Evolutionary conservation across 2,888 invertebrate genomes (phyloP).

Genomic region (Bombyx huttoni): DNA sequence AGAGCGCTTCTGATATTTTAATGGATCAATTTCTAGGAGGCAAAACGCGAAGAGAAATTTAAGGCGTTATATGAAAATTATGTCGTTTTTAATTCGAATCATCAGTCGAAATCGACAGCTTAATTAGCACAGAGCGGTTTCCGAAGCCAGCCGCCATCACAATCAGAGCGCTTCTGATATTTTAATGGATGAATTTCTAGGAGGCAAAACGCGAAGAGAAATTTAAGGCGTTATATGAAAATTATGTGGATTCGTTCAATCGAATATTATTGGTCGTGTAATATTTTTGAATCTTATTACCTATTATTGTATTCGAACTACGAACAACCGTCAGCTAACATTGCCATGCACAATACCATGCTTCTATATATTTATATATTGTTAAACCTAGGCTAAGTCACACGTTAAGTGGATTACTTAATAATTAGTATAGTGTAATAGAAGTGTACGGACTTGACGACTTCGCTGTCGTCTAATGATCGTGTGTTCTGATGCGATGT

Average conservation of each 20-base stretch:
- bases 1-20: not conserved
- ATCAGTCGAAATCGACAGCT: too few relatives aligned
- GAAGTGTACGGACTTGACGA: not conserved
- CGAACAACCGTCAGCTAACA: slow-evolving; percentile 64
- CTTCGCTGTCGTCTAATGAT: not conserved
- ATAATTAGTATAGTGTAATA: not conserved
- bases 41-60: not conserved
- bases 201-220: not conserved
- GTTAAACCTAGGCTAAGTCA: slow-evolving; percentile 57
- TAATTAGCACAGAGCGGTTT: too few relatives aligned
- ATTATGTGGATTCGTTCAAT: not conserved
- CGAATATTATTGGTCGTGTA: slow-evolving; percentile 34
- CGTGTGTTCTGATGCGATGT: not conserved
- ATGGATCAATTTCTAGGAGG: not conserved
- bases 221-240: not conserved
- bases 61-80: not conserved
- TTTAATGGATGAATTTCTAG: not conserved
- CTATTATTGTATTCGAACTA: slow-evolving; percentile 66
- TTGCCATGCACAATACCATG: slow-evolving; percentile 61
- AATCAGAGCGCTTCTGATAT: not conserved
- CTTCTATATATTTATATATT: slow-evolving; percentile 37
- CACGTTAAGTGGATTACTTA: slow-evolving; percentile 49
- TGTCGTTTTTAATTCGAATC: too few relatives aligned
- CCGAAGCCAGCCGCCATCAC: too few relatives aligned
- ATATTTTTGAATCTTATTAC: slow-evolving; percentile 29